Base-by-base conservation (phyloP, 2,797 vertebrate species). In the Pangasius krempfi region DNA sequence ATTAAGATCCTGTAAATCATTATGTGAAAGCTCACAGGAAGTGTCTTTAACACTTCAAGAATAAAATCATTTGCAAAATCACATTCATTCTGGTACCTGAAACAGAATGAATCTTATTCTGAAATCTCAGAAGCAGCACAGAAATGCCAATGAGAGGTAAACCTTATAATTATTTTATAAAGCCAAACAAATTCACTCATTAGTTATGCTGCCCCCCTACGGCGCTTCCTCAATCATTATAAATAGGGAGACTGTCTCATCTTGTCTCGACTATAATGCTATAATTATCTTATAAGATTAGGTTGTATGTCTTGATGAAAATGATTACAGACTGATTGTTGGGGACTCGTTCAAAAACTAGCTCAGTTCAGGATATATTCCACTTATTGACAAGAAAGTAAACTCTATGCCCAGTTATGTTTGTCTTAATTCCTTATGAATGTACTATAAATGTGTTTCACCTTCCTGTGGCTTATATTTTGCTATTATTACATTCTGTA, bases 101-200 rank as follows among this genome's bases (percentile, higher is more conserved):
- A 80, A 68, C 52, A 89, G 64, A 37, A 16, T 50, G 16, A 58
- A 22, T 66, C 54, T 78, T 56, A 54, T 62, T 84, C 50, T 82
- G 54, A 47, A 62, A 62, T 33, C 56, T 5, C 20, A 47, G 22
- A 68, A 83, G 47, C 14, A 86, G 56, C 50, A 50, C 3, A 47
- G 66, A 47, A n/a, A 79, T 75, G 54, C 40, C 37, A 62, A 13
- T 75, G 66, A 83, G 25, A 83, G 37, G 30, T 66, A 58, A 79
- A 84, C 40, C n/a, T 64, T 37, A 86, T 86, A 72, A 82, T 86
- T 82, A 81, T 89, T 82, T 89, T 40, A 89, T 86, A 40, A 80
- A 84, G 68, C 66, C 68, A 54, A 83, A 54, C 33, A 86, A 78
- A 84, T 78, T 58, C 5, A 56, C 56, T 84, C 58, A 89, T 87